Conservation (phyloP, 2,888 invertebrate species). For the Anticlea derivata region DNA sequence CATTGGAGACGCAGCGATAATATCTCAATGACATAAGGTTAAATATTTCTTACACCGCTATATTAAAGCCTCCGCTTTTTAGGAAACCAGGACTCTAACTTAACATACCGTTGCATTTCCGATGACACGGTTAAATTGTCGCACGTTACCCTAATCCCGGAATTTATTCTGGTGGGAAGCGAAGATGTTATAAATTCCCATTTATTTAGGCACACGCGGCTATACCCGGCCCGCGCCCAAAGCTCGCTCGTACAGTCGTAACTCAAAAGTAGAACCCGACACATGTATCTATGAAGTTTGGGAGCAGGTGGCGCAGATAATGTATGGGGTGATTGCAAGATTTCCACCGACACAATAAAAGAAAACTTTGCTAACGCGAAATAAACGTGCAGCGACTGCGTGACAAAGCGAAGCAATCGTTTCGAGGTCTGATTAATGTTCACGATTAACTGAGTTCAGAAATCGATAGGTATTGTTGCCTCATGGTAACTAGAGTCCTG, state of each 20-base stretch:
- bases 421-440: slow-evolving; percentile 33
- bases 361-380: slow-evolving; percentile 30
- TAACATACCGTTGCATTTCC: slow-evolving; percentile 20
- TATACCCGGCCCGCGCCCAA: slow-evolving; percentile 49
- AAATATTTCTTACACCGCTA: no score
- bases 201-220: slow-evolving; percentile 63
- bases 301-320: slow-evolving; percentile 59
- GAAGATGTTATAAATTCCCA: slow-evolving; percentile 65
- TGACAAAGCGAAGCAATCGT: slow-evolving; percentile 31
- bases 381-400: slow-evolving; percentile 29
- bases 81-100: not conserved
- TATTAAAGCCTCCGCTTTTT: not conserved
- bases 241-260: slow-evolving; percentile 20
- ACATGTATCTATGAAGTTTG: slow-evolving; percentile 57
- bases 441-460: slow-evolving; percentile 31
- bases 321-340: slow-evolving; percentile 38
- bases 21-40: no score
- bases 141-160: slow-evolving; percentile 29
- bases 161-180: slow-evolving; percentile 48
- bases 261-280: slow-evolving; percentile 60
- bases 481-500: slow-evolving; percentile 14
- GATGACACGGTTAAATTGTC: slow-evolving; percentile 18
- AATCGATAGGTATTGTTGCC: slow-evolving; percentile 30
- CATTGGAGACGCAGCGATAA: not conserved
- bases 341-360: slow-evolving; percentile 33